These are phyloP conservation scores for Drosophila prosaltans DNA, from an alignment of 1,140 invertebrate genomes.

Conservation along the genomic window DNA sequence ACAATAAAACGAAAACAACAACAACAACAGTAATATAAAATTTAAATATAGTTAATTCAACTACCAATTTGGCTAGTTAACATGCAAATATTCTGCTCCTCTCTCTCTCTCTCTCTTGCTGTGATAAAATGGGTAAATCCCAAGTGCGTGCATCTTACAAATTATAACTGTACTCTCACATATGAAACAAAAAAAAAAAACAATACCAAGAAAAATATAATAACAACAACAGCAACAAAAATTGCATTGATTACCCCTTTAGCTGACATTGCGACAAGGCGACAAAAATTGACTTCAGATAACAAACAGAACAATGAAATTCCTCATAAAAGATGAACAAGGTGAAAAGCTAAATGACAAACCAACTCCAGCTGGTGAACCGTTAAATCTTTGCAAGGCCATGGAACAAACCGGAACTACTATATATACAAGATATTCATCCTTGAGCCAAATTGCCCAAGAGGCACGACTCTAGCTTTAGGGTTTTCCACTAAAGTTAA, in stretches of 20 bases:
- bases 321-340: conserved; percentile 23
- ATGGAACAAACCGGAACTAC: conserved; percentile 24
- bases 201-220: too few species aligned
- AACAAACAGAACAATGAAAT: conserved; percentile 50
- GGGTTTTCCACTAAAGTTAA: conserved; percentile 8
- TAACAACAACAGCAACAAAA: not conserved
- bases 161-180: conserved; percentile 34
- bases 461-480: not conserved
- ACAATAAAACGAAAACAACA: not conserved
- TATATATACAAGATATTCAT: conserved; percentile 7
- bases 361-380: conserved; percentile 14
- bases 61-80: conserved; percentile 5
- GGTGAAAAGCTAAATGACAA: conserved; percentile 16
- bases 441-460: conserved; percentile 37
- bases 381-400: not conserved
- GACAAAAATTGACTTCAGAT: conserved; percentile 40
- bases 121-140: conserved; percentile 14
- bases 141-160: conserved; percentile 7
- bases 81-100: conserved; percentile 7
- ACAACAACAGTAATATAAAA: not conserved
- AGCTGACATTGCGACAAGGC: conserved; percentile 36
- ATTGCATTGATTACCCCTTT: not conserved
- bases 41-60: conserved; percentile 1
- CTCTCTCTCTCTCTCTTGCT: not conserved
- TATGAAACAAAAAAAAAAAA: conserved; percentile 6